Evolutionary conservation across 2,113 vertebrate genomes (phyloP).

Genomic region (Hystrix cristata): DNA sequence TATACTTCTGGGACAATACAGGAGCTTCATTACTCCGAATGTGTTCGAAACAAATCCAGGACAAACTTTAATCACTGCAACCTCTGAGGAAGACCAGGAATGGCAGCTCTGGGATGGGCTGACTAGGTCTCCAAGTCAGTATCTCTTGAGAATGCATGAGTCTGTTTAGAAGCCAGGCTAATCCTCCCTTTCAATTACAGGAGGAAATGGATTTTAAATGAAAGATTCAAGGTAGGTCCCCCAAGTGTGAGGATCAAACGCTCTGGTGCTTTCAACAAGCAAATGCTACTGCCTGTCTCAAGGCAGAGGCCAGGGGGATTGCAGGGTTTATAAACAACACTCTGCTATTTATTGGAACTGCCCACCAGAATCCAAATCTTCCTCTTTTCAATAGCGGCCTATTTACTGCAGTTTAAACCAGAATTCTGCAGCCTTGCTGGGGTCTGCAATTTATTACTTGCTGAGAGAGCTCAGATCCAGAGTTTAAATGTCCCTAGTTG

Average conservation of each 20-base stretch:
- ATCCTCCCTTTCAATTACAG: constrained; percentile 80
- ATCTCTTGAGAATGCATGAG: constrained; percentile 55
- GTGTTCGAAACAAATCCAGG: constrained; percentile 51
- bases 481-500: constrained; percentile 94
- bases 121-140: constrained; percentile 39
- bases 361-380: constrained; percentile 83
- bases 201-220: constrained; percentile 80
- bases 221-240: constrained; percentile 73
- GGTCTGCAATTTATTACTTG: constrained; percentile 97
- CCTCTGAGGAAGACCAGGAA: background rate
- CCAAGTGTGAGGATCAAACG: constrained; percentile 54
- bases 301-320: constrained; percentile 66
- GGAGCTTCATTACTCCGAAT: constrained; percentile 19
- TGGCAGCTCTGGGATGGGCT: background rate
- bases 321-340: constrained; percentile 83
- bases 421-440: constrained; percentile 89
- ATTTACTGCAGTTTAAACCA: constrained; percentile 85
- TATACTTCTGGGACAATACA: background rate
- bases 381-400: constrained; percentile 82
- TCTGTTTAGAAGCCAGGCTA: constrained; percentile 80
- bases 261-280: constrained; percentile 72
- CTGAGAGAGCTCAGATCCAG: constrained; percentile 92
- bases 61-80: background rate
- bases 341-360: constrained; percentile 84
- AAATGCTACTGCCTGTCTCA: constrained; percentile 69